Conservation (phyloP, 2,888 invertebrate genomes). For the Drosophila melanosoma region DNA sequence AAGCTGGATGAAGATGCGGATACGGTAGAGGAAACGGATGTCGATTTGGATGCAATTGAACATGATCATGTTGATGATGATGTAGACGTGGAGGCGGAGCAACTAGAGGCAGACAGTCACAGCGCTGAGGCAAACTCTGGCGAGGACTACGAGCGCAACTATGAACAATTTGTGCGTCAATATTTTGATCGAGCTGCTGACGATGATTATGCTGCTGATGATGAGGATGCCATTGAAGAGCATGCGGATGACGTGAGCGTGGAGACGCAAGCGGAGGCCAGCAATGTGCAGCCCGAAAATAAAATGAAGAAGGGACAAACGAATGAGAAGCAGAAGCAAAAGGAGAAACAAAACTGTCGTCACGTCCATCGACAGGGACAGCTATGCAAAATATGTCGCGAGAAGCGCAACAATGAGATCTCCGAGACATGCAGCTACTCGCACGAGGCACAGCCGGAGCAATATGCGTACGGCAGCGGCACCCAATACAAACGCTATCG, state of each 20-base stretch:
- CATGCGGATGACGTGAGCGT: conserved; percentile 32
- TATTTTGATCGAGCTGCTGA: conserved; percentile 84
- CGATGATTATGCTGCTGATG: conserved; percentile 36
- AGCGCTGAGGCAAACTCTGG: conserved; percentile 53
- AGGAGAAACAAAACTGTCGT: conserved; percentile 85
- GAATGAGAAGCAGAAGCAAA: conserved; percentile 18
- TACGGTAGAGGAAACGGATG: conserved; percentile 6
- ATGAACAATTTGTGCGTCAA: conserved; percentile 81
- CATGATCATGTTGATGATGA: conserved; percentile 18
- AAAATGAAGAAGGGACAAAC: not conserved
- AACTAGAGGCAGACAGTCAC: conserved; percentile 29
- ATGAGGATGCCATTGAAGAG: conserved; percentile 28
- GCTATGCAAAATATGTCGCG: conserved; percentile 90
- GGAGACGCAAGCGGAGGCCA: conserved; percentile 53
- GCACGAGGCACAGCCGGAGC: conserved; percentile 89
- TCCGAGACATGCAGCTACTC: conserved; percentile 93
- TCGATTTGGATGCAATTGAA: conserved; percentile 19
- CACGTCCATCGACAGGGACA: conserved; percentile 87
- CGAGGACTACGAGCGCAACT: conserved; percentile 81
- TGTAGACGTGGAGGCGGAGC: conserved; percentile 26
- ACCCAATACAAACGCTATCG: conserved; percentile 81
- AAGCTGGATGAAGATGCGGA: conserved; percentile 43
- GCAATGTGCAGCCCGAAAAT: conserved; percentile 44
- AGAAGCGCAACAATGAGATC: conserved; percentile 90
- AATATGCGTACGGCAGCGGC: conserved; percentile 89